phyloP scores from a whole-genome alignment of 1,140 invertebrate species.

The Mercenaria mercenaria region DNA sequence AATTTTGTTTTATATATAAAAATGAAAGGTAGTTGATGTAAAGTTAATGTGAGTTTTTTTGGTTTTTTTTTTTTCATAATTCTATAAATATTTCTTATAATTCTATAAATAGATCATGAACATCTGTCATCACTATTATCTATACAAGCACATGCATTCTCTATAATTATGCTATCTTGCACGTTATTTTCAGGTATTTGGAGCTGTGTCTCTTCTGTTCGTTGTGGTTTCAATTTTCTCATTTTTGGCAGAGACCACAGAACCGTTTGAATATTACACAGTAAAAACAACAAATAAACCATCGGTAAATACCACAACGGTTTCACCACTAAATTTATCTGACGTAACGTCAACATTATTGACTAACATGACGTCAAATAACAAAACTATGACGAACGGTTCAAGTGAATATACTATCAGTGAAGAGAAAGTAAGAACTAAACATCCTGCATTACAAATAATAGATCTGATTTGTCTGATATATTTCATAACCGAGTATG shows the following conservation, averaged over 20 bases:
- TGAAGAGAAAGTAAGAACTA: background rate
- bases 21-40: too few relatives aligned
- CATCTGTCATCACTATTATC: too few relatives aligned
- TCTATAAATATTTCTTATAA: too few relatives aligned
- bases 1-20: too few relatives aligned
- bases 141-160: too few relatives aligned
- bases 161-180: too few relatives aligned
- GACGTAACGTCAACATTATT: background rate
- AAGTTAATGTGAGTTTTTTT: too few relatives aligned
- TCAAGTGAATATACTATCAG: background rate
- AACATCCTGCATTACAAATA: slow-evolving; percentile 45
- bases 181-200: slow-evolving; percentile 49
- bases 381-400: background rate
- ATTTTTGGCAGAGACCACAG: slow-evolving; percentile 54
- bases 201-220: slow-evolving; percentile 27
- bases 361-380: background rate
- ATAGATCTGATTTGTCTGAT: slow-evolving; percentile 46
- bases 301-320: background rate
- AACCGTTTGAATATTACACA: slow-evolving; percentile 46
- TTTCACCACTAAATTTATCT: background rate
- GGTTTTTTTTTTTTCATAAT: too few relatives aligned
- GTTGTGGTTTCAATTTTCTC: slow-evolving; percentile 57
- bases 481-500: slow-evolving; percentile 52
- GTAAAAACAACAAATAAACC: background rate
- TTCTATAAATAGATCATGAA: too few relatives aligned